A percentile compares a stretch with the other conserved stretches of the same genome.
Conservation (phyloP, 2,888 invertebrate species). For the Andrena marginata region DNA sequence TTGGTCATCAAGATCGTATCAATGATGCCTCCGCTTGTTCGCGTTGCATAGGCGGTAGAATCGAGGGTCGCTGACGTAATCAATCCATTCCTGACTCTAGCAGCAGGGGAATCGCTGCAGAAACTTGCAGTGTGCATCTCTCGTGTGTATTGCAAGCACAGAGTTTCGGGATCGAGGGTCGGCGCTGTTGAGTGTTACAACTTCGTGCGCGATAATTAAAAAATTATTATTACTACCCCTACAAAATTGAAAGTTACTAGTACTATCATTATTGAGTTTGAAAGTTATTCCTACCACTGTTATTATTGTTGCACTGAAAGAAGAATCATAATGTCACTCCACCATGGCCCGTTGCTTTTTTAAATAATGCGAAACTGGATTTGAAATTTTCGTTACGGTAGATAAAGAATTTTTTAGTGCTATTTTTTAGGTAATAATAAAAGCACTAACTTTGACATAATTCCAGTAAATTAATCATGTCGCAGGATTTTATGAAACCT, state of each 20-base stretch:
- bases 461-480: too few species aligned
- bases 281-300: too few species aligned
- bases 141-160: constrained; percentile 3
- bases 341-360: too few species aligned
- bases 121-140: constrained; percentile 10
- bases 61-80: constrained; percentile 11
- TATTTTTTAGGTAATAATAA: too few species aligned
- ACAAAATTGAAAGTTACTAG: not conserved
- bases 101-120: constrained; percentile 16
- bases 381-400: not conserved
- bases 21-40: constrained; percentile 5
- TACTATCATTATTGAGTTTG: too few species aligned
- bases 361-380: not conserved
- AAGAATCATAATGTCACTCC: too few species aligned
- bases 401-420: too few species aligned
- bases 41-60: not conserved
- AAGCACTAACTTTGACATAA: too few species aligned
- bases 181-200: not conserved
- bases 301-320: too few species aligned
- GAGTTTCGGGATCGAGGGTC: not conserved
- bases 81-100: constrained; percentile 29
- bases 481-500: too few species aligned
- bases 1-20: constrained; percentile 2
- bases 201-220: not conserved
- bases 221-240: not conserved